These are phyloP conservation scores for Scaptomyza flava DNA, from an alignment of 2,888 invertebrate genomes.

Conservation along the genomic window DNA sequence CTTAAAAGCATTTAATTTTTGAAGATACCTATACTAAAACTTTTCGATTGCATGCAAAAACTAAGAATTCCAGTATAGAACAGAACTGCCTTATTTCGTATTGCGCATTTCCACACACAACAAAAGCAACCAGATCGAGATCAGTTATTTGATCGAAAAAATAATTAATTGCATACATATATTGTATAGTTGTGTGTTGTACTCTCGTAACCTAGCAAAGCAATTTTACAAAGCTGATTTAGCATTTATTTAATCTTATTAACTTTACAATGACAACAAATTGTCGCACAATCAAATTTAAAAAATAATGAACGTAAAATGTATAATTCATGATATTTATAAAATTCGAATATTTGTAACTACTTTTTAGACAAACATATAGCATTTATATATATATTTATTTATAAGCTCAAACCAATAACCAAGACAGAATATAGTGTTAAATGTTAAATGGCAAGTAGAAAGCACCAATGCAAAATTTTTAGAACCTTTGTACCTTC, in stretches of 20 bases:
- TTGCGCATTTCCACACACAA: slow-evolving; percentile 19
- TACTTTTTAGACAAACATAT: slow-evolving; percentile 33
- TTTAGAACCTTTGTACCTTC: slow-evolving; percentile 53
- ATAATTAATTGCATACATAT: slow-evolving; percentile 15
- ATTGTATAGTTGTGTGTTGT: neutral
- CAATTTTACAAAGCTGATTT: slow-evolving; percentile 64
- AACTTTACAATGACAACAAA: slow-evolving; percentile 50
- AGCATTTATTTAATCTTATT: slow-evolving; percentile 61
- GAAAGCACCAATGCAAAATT: slow-evolving; percentile 16
- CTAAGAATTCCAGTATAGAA: slow-evolving; percentile 19
- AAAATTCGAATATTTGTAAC: slow-evolving; percentile 50
- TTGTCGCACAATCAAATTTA: slow-evolving; percentile 71
- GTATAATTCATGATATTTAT: slow-evolving; percentile 42
- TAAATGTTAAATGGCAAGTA: slow-evolving; percentile 15
- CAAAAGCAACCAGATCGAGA: slow-evolving; percentile 8
- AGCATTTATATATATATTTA: slow-evolving; percentile 30
- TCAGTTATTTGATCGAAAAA: slow-evolving; percentile 21
- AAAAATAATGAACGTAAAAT: slow-evolving; percentile 20
- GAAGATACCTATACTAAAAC: neutral
- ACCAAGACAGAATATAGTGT: slow-evolving; percentile 23
- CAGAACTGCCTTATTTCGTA: slow-evolving; percentile 46
- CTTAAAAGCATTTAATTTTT: neutral
- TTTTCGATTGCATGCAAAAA: slow-evolving; percentile 23
- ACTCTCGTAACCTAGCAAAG: slow-evolving; percentile 41
- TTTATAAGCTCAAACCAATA: slow-evolving; percentile 23